These are phyloP conservation scores for Paedocypris micromegethes DNA, from an alignment of 2,797 vertebrate species.

Conservation along the genomic window DNA sequence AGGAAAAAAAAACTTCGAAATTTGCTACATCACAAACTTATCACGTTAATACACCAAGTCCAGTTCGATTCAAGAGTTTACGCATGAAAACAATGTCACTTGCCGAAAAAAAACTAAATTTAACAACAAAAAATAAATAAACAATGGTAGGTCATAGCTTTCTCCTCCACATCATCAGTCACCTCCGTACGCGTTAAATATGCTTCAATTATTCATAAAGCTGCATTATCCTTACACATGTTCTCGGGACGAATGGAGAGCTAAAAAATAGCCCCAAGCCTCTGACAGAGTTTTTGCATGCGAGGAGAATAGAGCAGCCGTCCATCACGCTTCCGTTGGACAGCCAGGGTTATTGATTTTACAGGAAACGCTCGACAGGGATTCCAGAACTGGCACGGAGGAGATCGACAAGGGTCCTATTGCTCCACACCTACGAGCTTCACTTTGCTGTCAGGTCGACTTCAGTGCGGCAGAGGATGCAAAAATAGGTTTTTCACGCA, in stretches of 20 bases:
- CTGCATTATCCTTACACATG: conserved; percentile 43
- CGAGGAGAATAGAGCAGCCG: conserved; percentile 33
- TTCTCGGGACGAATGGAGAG: conserved; percentile 45
- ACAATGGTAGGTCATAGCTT: conserved; percentile 34
- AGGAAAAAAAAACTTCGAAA: too few relatives aligned
- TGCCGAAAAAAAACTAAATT: conserved; percentile 12
- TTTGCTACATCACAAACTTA: too few relatives aligned
- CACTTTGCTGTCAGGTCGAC: conserved; percentile 33
- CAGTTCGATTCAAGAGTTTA: too few relatives aligned
- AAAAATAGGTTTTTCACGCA: conserved; percentile 31
- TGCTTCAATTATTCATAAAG: conserved; percentile 48
- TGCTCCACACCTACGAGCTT: conserved; percentile 42
- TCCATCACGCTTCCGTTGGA: conserved; percentile 43
- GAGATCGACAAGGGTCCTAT: conserved; percentile 47
- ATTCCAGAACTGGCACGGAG: conserved; percentile 41
- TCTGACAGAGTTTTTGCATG: conserved; percentile 29
- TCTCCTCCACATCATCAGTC: conserved; percentile 31
- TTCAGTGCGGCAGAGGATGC: conserved; percentile 12
- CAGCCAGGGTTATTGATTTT: conserved; percentile 48
- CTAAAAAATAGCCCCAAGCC: conserved; percentile 47
- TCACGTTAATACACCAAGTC: too few relatives aligned
- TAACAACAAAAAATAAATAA: conserved; percentile 35
- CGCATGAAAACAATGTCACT: conserved; percentile 2
- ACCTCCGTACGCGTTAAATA: conserved; percentile 23
- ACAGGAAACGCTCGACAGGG: conserved; percentile 40